A percentile compares a stretch with the other conserved stretches of the same genome.
Evolutionary conservation across 23 tunicate species (phyloP).

Genomic region (Ascidia mentula): DNA sequence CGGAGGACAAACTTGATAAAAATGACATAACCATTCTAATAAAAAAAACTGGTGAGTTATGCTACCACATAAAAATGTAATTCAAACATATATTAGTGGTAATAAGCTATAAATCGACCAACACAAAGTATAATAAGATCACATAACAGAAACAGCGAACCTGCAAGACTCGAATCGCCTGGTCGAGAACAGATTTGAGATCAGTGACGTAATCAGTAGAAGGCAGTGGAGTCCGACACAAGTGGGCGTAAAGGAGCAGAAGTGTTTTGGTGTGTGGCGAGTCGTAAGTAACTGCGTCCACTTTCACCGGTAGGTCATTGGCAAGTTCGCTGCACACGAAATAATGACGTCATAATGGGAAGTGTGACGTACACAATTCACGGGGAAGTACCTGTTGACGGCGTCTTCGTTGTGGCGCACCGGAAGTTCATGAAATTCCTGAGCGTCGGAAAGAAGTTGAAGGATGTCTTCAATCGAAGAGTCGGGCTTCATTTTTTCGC

Average conservation of each 20-base stretch:
- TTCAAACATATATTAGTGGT: too few relatives aligned
- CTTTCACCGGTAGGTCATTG: not conserved
- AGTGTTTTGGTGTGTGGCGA: conserved; percentile 77
- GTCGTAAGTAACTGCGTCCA: conserved; percentile 46
- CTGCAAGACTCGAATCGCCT: conserved; percentile 92
- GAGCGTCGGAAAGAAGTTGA: conserved; percentile 54
- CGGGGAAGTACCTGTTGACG: conserved; percentile 54
- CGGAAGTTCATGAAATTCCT: conserved; percentile 89
- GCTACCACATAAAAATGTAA: too few relatives aligned
- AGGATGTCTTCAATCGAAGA: conserved; percentile 60
- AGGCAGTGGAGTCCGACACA: conserved; percentile 80
- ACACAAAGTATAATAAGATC: too few relatives aligned
- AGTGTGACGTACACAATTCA: not conserved
- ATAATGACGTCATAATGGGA: not conserved
- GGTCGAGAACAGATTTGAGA: conserved; percentile 91
- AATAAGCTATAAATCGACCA: too few relatives aligned
- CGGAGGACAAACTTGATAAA: too few relatives aligned
- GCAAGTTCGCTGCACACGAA: not conserved
- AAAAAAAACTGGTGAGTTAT: too few relatives aligned
- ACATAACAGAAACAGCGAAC: too few relatives aligned
- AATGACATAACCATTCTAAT: too few relatives aligned
- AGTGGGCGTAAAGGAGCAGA: conserved; percentile 80
- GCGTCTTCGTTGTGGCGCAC: conserved; percentile 96
- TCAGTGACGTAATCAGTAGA: conserved; percentile 94
- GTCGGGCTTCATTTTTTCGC: conserved; percentile 73